Conservation (phyloP, 64 coral and sea anemone species). For the Anthopleura sola region DNA sequence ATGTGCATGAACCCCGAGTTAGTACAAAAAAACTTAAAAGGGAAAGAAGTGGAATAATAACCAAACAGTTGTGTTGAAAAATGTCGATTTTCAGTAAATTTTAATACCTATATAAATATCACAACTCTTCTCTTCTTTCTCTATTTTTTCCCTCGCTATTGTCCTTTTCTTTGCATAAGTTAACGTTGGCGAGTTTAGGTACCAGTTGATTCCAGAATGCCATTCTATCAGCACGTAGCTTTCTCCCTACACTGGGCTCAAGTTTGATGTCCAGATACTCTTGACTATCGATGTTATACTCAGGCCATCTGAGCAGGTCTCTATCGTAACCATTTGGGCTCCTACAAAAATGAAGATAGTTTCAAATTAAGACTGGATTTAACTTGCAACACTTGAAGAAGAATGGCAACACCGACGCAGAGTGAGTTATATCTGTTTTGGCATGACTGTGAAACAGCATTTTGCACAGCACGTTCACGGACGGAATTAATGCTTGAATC, state of each 20-base stretch:
- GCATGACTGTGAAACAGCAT: too few species aligned
- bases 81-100: too few species aligned
- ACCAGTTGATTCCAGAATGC: constrained; percentile 30
- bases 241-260: neutral
- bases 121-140: neutral
- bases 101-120: neutral
- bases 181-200: neutral
- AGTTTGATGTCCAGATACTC: constrained; percentile 23
- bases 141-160: neutral
- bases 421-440: neutral
- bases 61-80: too few species aligned
- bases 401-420: neutral
- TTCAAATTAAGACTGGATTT: neutral
- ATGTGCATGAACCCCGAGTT: too few species aligned
- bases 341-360: neutral
- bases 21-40: too few species aligned
- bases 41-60: too few species aligned
- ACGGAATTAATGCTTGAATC: too few species aligned
- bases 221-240: neutral
- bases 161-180: neutral
- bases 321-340: neutral
- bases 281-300: neutral
- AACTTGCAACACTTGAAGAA: neutral
- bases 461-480: too few species aligned
- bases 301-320: neutral